These are phyloP conservation scores for Scaptomyza polygonia DNA, from an alignment of 2,888 invertebrate species.

Conservation along the genomic window DNA sequence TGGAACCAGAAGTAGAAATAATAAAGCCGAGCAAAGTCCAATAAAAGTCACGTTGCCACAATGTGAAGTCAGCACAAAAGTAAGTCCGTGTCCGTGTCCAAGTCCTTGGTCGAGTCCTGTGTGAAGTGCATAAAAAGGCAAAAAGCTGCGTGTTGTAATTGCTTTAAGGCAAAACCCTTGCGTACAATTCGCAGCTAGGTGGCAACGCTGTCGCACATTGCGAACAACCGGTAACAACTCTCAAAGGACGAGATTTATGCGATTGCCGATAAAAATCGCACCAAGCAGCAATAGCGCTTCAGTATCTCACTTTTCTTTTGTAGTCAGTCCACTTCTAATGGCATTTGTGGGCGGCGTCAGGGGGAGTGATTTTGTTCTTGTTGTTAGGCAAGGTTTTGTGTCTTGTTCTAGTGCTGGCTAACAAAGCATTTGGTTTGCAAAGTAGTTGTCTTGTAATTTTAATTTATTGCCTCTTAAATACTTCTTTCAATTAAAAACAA, in stretches of 20 bases:
- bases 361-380: constrained; percentile 25
- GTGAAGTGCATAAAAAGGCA: constrained; percentile 57
- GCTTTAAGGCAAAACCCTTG: constrained; percentile 72
- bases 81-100: constrained; percentile 37
- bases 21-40: constrained; percentile 60
- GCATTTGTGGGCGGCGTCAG: constrained; percentile 48
- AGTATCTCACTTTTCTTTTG: constrained; percentile 28
- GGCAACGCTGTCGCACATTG: constrained; percentile 63
- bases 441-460: constrained; percentile 22
- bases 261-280: constrained; percentile 72
- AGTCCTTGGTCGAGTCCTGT: constrained; percentile 24
- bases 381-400: constrained; percentile 15
- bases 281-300: constrained; percentile 32
- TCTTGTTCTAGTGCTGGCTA: constrained; percentile 27
- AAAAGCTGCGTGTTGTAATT: constrained; percentile 68
- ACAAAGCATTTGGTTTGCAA: constrained; percentile 6
- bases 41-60: constrained; percentile 75
- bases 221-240: constrained; percentile 73
- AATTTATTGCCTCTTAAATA: constrained; percentile 73
- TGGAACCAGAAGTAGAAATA: background rate
- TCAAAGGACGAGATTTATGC: constrained; percentile 80
- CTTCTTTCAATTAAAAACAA: constrained; percentile 71
- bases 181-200: constrained; percentile 76
- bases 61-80: constrained; percentile 74
- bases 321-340: constrained; percentile 35